Evolutionary conservation across 2,888 invertebrate species (phyloP), one percentile per base, ranked within the genome.

Genomic region (Orchesellides sinensis): DNA sequence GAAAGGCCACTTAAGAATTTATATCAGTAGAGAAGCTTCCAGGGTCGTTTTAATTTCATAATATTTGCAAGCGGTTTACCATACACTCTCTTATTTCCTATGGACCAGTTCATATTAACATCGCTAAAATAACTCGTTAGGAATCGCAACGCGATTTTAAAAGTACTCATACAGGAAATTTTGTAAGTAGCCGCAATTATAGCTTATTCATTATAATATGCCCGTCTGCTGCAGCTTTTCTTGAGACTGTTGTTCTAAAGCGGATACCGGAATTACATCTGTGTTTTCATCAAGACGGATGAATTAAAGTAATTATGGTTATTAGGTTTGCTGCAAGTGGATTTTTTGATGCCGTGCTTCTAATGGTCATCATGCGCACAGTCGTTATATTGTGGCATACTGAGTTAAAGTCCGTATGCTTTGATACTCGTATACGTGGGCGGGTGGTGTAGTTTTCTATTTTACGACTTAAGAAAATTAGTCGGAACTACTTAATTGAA

Each of bases 271-370:
- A 78, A 78, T 69, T 80, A 52, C 80, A 72, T 73, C 65, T 66
- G 59, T 72, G 80, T 78, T 73, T 80, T 80, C 73, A 80, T 73
- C 66, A 73, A 61, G 80, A 56, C 80, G 80, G 80, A 80, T 80
- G 59, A 72, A 80, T 80, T 80, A 73, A 80, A 80, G 80, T 80
- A 80, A 80, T 80, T 80, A 80, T 47, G 80, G 80, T 73, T 73
- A 80, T 80, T 80, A 80, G n/a, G 65, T 54, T 52, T 69, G 17
- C 21, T 19, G 63, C 54, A 49, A 79, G 45, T 49, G 17, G 69
- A 78, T 45, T 49, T 56, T 56, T 27, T 27, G 52, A 40, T 35
- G 12, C 19, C 19, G 52, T 17, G 21, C 25, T 27, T 25, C 8
- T 32, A 61, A 61, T 65, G 65, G 40, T 40, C 65, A 61, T 29